A percentile compares a stretch with the other conserved stretches of the same genome.
Evolutionary conservation across 2,888 invertebrate genomes (phyloP).

Genomic region (Mimachlamys varia): DNA sequence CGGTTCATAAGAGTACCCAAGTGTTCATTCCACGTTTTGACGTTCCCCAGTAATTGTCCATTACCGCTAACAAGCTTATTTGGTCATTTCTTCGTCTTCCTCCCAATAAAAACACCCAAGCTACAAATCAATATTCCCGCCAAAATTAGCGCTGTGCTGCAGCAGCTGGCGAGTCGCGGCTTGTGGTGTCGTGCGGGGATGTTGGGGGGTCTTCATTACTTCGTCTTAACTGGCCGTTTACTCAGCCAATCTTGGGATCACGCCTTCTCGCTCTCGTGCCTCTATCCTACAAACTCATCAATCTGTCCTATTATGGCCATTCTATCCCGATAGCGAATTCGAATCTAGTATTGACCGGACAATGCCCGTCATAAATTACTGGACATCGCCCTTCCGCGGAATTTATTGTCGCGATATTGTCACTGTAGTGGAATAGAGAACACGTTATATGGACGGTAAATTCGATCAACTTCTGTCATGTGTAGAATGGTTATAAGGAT

Average conservation of each 20-base stretch:
- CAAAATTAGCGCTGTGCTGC: not conserved
- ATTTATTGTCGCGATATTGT: not conserved
- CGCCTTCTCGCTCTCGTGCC: conserved; percentile 3
- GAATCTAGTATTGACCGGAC: not conserved
- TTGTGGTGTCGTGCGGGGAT: not conserved
- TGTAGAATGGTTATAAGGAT: conserved; percentile 9
- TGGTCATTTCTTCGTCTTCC: not conserved
- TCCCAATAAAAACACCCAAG: not conserved
- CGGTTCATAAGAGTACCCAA: not conserved
- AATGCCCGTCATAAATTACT: not conserved
- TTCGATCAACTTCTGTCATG: conserved; percentile 18
- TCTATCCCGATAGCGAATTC: not conserved
- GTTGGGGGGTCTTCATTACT: not conserved
- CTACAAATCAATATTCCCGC: not conserved
- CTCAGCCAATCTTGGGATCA: not conserved
- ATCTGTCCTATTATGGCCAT: not conserved
- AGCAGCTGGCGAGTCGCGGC: not conserved
- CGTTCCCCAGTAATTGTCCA: not conserved
- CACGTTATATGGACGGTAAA: not conserved
- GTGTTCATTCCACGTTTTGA: not conserved
- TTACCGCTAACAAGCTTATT: conserved; percentile 14
- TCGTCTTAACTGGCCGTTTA: conserved; percentile 2
- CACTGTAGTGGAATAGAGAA: not conserved
- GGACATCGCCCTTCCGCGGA: not conserved
- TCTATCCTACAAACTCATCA: conserved; percentile 5